These are phyloP conservation scores for Halcyon malimbica DNA, from an alignment of 2,113 vertebrate genomes.

Conservation along the genomic window DNA sequence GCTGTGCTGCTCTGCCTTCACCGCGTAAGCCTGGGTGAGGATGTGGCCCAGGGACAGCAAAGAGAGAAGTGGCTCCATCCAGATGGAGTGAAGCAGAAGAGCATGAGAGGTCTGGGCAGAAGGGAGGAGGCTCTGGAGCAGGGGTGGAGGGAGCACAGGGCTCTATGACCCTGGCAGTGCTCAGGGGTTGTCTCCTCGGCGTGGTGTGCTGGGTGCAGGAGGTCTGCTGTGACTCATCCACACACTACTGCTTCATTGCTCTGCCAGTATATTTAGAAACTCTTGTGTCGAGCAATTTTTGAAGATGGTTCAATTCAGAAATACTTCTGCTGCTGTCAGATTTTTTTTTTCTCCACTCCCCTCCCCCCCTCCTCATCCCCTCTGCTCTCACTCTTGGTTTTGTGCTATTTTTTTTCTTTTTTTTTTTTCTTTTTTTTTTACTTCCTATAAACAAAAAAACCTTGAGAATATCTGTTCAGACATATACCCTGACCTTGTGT, in stretches of 20 bases:
- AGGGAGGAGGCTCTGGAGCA: background rate
- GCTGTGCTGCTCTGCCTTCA: background rate
- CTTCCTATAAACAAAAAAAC: background rate
- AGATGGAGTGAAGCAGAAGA: background rate
- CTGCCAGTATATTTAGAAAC: slow-evolving; percentile 62
- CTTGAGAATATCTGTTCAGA: background rate
- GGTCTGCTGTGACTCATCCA: slow-evolving; percentile 56
- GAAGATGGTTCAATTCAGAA: slow-evolving; percentile 63
- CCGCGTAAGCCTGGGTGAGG: fast-evolving
- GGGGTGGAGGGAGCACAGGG: background rate
- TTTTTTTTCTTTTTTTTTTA: background rate
- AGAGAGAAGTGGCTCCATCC: background rate
- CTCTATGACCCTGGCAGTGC: background rate
- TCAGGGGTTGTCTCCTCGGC: background rate
- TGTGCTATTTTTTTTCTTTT: too few relatives aligned
- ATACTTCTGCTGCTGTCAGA: slow-evolving; percentile 65
- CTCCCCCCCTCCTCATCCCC: background rate
- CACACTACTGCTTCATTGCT: slow-evolving; percentile 21
- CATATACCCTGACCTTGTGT: background rate
- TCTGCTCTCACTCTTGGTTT: background rate
- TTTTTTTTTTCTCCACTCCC: background rate
- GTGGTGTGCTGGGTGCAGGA: background rate
- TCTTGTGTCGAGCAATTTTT: slow-evolving; percentile 61
- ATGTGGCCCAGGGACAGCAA: fast-evolving
- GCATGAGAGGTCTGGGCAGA: background rate